Conservation (phyloP, 2,113 vertebrate species). For the Microcebus jonahi region DNA sequence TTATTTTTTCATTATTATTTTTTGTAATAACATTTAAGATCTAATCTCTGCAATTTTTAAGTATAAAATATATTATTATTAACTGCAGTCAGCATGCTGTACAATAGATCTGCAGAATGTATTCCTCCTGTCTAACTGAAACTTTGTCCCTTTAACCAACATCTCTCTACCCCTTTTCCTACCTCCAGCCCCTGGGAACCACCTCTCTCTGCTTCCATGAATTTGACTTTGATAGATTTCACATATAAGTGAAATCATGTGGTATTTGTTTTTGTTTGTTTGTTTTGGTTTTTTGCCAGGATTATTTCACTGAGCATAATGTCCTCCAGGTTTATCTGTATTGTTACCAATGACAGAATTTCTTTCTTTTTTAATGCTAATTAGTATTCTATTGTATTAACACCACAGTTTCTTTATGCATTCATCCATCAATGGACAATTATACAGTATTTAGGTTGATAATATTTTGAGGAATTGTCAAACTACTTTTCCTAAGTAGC, state of each 20-base stretch:
- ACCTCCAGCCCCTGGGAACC: rapidly evolving
- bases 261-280: background rate
- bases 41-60: background rate
- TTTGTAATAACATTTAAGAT: background rate
- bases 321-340: background rate
- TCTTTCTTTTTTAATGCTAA: background rate
- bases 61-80: background rate
- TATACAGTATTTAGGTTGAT: background rate
- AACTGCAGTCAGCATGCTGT: background rate
- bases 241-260: background rate
- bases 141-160: background rate
- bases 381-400: background rate
- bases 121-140: background rate
- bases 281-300: background rate
- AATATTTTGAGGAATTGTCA: background rate
- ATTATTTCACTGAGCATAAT: background rate
- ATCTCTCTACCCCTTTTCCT: background rate
- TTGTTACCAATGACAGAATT: background rate
- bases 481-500: background rate
- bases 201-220: background rate
- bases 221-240: background rate
- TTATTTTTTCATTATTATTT: background rate
- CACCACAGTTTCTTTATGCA: background rate
- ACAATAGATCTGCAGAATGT: background rate
- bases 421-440: background rate